Evolutionary conservation across 2,113 vertebrate species (phyloP).

Genomic region (Tragelaphus scriptus): DNA sequence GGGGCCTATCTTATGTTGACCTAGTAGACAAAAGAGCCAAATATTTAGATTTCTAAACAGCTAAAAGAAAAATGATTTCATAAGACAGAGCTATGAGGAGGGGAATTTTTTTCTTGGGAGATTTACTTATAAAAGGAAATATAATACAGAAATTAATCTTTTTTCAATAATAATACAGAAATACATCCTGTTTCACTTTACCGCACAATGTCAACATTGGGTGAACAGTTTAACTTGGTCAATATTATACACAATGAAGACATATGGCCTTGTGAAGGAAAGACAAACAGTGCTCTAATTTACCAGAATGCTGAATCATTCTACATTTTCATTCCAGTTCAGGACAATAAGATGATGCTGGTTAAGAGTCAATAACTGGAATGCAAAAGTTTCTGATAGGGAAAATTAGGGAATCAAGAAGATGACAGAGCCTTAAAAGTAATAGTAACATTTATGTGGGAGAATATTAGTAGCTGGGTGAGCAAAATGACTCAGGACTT

Average conservation of each 20-base stretch:
- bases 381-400: background rate
- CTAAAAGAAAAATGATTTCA: conserved; percentile 10
- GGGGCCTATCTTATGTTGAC: background rate
- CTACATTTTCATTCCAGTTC: background rate
- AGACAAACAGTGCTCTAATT: conserved; percentile 2
- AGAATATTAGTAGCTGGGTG: background rate
- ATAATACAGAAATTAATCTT: conserved; percentile 9
- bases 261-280: background rate
- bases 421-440: background rate
- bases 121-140: conserved; percentile 6
- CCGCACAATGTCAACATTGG: background rate
- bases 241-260: background rate
- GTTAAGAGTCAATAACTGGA: background rate
- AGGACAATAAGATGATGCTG: background rate
- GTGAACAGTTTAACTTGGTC: background rate
- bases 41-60: background rate
- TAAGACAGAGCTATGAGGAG: background rate
- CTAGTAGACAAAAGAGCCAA: background rate
- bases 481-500: conserved; percentile 19
- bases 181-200: background rate
- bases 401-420: background rate
- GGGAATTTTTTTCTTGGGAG: background rate
- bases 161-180: conserved; percentile 4
- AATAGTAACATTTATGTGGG: background rate
- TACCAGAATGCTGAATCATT: background rate